phyloP scores from a whole-genome alignment of 2,797 vertebrate genomes.

The Crenuchus spilurus region DNA sequence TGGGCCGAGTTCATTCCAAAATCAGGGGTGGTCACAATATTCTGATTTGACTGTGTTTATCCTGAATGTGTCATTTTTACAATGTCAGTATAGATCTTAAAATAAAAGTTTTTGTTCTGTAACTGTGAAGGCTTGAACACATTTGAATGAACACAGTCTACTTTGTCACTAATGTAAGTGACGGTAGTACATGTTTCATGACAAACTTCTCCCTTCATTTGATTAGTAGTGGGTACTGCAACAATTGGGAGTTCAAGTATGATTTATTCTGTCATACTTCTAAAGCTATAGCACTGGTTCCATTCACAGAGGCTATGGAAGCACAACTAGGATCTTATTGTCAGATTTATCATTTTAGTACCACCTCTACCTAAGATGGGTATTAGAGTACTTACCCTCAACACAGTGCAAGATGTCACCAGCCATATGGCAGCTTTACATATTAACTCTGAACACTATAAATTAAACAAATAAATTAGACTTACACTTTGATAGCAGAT shows the following conservation, averaged over 20 bases:
- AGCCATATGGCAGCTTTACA: not conserved
- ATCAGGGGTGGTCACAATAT: no score
- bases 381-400: not conserved
- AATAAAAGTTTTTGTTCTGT: constrained; percentile 48
- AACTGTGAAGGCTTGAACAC: constrained; percentile 58
- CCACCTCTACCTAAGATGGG: not conserved
- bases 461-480: not conserved
- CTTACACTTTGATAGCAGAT: not conserved
- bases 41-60: no score
- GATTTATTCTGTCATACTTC: constrained; percentile 2
- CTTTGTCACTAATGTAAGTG: not conserved
- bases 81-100: constrained; percentile 40
- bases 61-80: no score
- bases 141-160: constrained; percentile 47
- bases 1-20: no score
- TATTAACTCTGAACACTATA: not conserved
- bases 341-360: not conserved
- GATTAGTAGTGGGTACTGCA: not conserved
- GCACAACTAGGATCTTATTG: not conserved
- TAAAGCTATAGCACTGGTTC: not conserved
- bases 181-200: constrained; percentile 34
- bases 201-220: constrained; percentile 5
- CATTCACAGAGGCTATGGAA: not conserved
- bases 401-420: not conserved
- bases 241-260: not conserved